phyloP scores from a whole-genome alignment of 1,140 invertebrate species.

The Heliothis virescens region DNA sequence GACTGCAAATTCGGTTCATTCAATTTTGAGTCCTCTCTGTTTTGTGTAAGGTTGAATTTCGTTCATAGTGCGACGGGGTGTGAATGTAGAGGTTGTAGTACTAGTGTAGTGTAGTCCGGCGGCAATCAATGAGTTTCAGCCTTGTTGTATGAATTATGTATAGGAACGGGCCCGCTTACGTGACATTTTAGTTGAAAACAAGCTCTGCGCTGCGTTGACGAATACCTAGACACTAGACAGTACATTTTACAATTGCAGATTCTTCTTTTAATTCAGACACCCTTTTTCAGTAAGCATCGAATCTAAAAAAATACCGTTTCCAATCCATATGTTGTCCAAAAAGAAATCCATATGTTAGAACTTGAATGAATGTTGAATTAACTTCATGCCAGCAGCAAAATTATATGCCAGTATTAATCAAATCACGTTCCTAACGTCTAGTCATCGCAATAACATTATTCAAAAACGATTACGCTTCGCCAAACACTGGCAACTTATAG shows the following conservation, averaged over 20 bases:
- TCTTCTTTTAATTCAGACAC: background rate
- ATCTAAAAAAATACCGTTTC: no score
- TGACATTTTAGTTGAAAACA: constrained; percentile 62
- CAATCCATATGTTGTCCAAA: background rate
- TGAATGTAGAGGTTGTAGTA: constrained; percentile 39
- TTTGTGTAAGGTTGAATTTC: constrained; percentile 29
- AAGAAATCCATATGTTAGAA: no score
- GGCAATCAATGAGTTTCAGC: constrained; percentile 75
- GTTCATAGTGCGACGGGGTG: background rate
- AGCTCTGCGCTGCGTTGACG: constrained; percentile 39
- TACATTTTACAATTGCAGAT: background rate
- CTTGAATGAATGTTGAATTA: background rate
- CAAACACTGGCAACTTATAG: background rate
- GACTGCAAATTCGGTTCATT: background rate
- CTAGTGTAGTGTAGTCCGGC: constrained; percentile 44
- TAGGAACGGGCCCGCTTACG: constrained; percentile 57
- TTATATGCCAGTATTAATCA: constrained; percentile 3
- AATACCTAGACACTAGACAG: constrained; percentile 45
- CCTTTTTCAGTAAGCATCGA: no score
- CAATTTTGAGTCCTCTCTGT: constrained; percentile 23
- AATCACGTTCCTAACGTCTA: background rate
- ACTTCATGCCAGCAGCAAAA: background rate
- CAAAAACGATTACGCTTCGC: constrained; percentile 25
- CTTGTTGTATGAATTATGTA: constrained; percentile 72
- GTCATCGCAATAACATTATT: constrained; percentile 13